These are phyloP conservation scores for Oryctes rhinoceros DNA, from an alignment of 1,140 invertebrate genomes.

Conservation along the genomic window DNA sequence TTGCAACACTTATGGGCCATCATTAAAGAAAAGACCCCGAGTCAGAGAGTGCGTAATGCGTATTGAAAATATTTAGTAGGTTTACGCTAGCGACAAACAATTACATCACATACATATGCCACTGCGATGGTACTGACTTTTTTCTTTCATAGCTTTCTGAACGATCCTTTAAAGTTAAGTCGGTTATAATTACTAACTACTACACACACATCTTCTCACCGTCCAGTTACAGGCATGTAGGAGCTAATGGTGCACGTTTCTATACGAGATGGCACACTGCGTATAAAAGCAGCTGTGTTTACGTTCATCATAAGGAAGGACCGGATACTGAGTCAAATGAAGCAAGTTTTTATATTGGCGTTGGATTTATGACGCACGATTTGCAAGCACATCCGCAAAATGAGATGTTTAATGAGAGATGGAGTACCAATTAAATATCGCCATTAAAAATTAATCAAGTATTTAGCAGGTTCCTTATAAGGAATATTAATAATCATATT, in stretches of 20 bases:
- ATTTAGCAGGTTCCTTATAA: not conserved
- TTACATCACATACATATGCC: conserved; percentile 30
- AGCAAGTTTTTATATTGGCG: not conserved
- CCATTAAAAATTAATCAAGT: conserved; percentile 16
- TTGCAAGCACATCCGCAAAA: not conserved
- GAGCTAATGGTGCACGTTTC: not conserved
- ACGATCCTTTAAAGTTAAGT: conserved; percentile 13
- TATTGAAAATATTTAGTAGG: conserved; percentile 1
- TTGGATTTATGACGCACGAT: conserved; percentile 22
- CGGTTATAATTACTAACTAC: conserved; percentile 14
- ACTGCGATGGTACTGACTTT: not conserved
- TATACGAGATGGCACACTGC: not conserved
- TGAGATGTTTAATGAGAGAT: conserved; percentile 20
- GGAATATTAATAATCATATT: not conserved
- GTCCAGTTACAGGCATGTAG: not conserved
- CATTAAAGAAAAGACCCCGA: not conserved
- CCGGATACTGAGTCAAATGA: conserved; percentile 20
- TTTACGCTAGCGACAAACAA: conserved; percentile 31
- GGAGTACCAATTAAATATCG: not conserved
- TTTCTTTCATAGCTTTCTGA: not conserved
- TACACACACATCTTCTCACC: not conserved
- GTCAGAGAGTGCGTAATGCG: not conserved
- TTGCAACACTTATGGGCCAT: not conserved
- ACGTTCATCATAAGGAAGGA: conserved; percentile 22
- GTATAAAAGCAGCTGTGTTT: conserved; percentile 34